Base-by-base conservation (phyloP, 2,797 vertebrate species). In the Cygnus olor region DNA sequence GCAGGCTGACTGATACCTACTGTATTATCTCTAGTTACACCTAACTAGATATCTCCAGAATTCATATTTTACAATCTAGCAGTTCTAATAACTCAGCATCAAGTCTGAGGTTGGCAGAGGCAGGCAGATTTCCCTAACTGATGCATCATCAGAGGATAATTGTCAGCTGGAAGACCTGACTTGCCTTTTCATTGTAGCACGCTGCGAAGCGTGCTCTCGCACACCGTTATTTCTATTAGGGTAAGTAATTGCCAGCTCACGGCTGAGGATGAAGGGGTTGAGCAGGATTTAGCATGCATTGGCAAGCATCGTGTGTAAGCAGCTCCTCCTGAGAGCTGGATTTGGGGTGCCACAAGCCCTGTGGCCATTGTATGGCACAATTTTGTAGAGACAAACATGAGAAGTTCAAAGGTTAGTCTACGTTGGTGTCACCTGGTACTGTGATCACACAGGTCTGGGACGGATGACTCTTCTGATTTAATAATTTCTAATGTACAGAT, bases 271-370 rank as follows among this genome's bases (percentile, higher is more conserved):
- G 32, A 7, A 44, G 7, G 53, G 30, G 30, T 51, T 40, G 12
- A 45, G 13, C 32, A 65, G 81, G 13, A 25, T 72, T 47, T 65
- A 30, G 32, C 28, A 0, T 27, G 18, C 5, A 1, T 63, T 64
- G 68, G 34, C 36, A 61, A 57, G 45, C 25, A 34, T 11, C 38
- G 14, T 22, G 4, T 14, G 32, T 60, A 4, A 53, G 27, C 61
- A 68, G 24, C 63, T 89, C 27, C 1, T 61, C 78, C 19, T 34
- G 22, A 16, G n/a, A 20, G 25, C 40, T 0, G 0, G 1, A 56
- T 38, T 1, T 65, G 42, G 42, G 27, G 38, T 45, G 12, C 15
- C 14, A 16, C 9, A 1, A 57, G 34, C 34, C 45, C 6, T 0
- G 0, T 49, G 17, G 60, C 42, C 1, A 11, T 3, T 8, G 32